Evolutionary conservation across 2,888 invertebrate genomes (phyloP).

Genomic region (Hyposoter didymator): DNA sequence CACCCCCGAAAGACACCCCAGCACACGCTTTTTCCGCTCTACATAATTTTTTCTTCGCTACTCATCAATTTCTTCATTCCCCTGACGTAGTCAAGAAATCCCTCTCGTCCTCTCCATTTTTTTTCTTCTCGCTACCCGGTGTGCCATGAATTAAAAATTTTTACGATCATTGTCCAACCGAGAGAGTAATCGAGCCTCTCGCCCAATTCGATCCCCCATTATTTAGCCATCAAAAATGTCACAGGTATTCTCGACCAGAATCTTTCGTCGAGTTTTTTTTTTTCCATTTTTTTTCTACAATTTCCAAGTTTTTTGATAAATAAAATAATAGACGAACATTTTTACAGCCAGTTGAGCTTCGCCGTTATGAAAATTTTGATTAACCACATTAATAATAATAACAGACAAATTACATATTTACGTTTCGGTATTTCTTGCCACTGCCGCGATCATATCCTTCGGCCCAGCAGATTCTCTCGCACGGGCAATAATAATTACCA

Average conservation of each 20-base stretch:
- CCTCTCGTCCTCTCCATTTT: conserved; percentile 12
- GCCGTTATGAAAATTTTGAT: not conserved
- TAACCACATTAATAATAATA: not conserved
- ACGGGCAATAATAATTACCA: conserved; percentile 79
- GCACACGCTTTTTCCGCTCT: conserved; percentile 36
- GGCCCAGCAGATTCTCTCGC: conserved; percentile 73
- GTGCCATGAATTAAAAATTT: conserved; percentile 70
- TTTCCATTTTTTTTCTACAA: not conserved
- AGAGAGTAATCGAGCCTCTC: conserved; percentile 11
- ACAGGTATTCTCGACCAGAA: not conserved
- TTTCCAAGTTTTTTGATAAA: not conserved
- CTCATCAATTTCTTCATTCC: conserved; percentile 55
- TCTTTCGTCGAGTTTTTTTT: not conserved
- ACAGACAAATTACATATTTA: not conserved
- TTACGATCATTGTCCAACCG: conserved; percentile 48
- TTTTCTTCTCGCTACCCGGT: conserved; percentile 23
- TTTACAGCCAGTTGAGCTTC: not conserved
- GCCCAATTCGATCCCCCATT: not conserved
- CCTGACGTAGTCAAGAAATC: conserved; percentile 18
- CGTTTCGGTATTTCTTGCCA: conserved; percentile 9
- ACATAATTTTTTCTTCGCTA: conserved; percentile 46
- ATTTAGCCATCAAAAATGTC: conserved; percentile 1
- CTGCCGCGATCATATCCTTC: conserved; percentile 45
- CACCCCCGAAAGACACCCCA: conserved; percentile 23
- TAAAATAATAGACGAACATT: not conserved